These are phyloP conservation scores for Bicyclus anynana DNA, from an alignment of 1,140 invertebrate species.

Conservation along the genomic window DNA sequence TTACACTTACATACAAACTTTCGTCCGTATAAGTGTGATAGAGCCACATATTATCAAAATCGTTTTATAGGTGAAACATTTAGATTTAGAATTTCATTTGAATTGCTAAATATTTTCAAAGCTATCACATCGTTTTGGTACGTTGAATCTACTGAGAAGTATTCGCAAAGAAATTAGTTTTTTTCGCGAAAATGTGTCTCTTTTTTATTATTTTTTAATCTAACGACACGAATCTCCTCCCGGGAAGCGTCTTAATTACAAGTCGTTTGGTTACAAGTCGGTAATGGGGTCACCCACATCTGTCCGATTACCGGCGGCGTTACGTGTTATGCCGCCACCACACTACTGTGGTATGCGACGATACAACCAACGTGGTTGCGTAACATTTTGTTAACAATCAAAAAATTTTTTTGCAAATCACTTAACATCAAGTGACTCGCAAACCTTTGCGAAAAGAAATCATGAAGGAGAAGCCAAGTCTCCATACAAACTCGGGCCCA, in stretches of 20 bases:
- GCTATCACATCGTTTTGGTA: neutral
- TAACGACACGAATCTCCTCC: constrained; percentile 43
- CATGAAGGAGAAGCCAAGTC: too few relatives aligned
- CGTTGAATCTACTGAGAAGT: neutral
- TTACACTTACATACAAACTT: too few relatives aligned
- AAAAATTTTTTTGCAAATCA: too few relatives aligned
- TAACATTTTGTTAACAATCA: too few relatives aligned
- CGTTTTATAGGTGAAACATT: neutral
- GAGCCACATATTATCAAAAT: too few relatives aligned
- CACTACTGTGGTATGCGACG: neutral
- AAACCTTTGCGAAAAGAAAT: too few relatives aligned
- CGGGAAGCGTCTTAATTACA: constrained; percentile 51
- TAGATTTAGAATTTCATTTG: neutral
- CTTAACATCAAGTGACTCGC: too few relatives aligned
- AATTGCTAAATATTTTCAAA: neutral
- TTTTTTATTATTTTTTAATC: constrained; percentile 37
- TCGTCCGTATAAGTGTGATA: too few relatives aligned
- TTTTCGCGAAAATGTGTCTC: constrained; percentile 15
- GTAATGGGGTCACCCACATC: constrained; percentile 48
- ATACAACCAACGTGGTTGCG: too few relatives aligned
- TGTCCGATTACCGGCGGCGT: constrained; percentile 41
- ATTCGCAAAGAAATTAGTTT: neutral
- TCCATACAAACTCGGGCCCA: too few relatives aligned
- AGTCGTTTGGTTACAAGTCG: constrained; percentile 32
- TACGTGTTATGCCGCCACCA: constrained; percentile 24